phyloP scores from a whole-genome alignment of 2,113 vertebrate genomes.

The Hystrix brachyura region DNA sequence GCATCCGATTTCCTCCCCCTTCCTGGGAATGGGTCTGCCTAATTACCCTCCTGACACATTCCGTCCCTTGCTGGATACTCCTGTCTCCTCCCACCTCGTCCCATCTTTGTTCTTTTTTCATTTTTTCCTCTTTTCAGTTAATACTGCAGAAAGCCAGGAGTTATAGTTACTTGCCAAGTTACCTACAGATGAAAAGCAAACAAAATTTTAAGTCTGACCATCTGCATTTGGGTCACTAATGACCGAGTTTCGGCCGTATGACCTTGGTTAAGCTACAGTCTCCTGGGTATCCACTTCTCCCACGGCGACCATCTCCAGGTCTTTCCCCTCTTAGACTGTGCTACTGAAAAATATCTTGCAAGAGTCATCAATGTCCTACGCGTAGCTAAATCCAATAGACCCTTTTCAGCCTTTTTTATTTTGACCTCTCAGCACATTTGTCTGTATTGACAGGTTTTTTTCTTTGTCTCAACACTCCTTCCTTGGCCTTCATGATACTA shows the following conservation, averaged over 20 bases:
- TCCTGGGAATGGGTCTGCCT: not conserved
- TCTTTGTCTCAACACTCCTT: too few relatives aligned
- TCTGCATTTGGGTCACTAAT: not conserved
- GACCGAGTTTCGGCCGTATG: fast-evolving
- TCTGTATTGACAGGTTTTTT: not conserved
- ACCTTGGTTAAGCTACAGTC: not conserved
- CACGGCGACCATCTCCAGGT: not conserved
- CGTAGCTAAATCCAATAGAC: not conserved
- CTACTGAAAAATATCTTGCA: not conserved
- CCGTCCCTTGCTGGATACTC: not conserved
- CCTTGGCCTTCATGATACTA: not conserved
- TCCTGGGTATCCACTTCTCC: not conserved
- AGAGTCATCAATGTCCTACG: not conserved
- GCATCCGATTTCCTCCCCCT: not conserved
- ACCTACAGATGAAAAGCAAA: not conserved
- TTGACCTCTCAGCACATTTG: not conserved
- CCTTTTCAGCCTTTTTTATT: not conserved
- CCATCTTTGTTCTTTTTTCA: not conserved
- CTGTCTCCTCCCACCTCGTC: fast-evolving
- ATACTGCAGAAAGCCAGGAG: not conserved
- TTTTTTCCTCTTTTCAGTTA: not conserved
- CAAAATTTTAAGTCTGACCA: not conserved
- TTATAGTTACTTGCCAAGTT: not conserved
- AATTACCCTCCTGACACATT: not conserved
- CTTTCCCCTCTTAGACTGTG: not conserved